phyloP scores from a whole-genome alignment of 1,140 invertebrate species.

The Eurosta solidaginis region DNA sequence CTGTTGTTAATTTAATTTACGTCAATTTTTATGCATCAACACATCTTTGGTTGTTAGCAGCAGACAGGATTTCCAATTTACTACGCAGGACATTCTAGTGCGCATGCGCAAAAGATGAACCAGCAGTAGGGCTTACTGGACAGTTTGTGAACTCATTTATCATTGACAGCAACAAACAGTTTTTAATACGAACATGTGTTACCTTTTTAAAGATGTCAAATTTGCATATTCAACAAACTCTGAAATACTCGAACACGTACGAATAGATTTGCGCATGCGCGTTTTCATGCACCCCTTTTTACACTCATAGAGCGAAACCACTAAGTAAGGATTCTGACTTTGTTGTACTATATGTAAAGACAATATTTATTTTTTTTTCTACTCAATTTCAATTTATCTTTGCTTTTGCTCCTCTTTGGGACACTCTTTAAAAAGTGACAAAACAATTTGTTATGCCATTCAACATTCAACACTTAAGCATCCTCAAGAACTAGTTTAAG shows the following conservation, averaged over 20 bases:
- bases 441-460: constrained; percentile 24
- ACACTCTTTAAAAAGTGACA: not conserved
- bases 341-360: too few species aligned
- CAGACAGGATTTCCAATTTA: not conserved
- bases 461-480: constrained; percentile 13
- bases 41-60: not conserved
- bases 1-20: constrained; percentile 6
- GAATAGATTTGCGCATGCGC: not conserved
- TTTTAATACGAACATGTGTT: not conserved
- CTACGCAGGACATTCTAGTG: not conserved
- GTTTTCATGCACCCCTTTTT: not conserved
- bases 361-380: too few species aligned
- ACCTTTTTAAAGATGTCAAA: constrained; percentile 5
- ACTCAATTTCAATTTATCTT: not conserved
- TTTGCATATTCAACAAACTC: not conserved
- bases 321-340: not conserved
- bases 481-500: not conserved
- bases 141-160: not conserved
- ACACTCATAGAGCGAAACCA: too few species aligned
- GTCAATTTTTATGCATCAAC: constrained; percentile 10
- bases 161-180: not conserved
- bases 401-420: not conserved
- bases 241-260: not conserved
- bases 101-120: not conserved
- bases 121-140: not conserved